Evolutionary conservation across 1,140 invertebrate species (phyloP).

Genomic region (Drosophila asahinai): DNA sequence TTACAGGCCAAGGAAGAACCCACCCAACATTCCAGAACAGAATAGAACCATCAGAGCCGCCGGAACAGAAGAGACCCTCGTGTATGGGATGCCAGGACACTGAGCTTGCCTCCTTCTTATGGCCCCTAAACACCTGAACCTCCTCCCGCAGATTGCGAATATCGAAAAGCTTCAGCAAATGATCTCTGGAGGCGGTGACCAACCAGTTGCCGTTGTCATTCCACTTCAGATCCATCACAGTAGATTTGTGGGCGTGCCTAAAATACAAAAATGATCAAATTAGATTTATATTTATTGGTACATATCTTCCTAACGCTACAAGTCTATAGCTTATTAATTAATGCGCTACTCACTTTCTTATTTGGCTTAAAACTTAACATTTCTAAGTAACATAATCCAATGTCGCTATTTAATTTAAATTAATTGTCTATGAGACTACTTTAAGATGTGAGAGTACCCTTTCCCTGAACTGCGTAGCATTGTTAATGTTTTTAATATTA

Average conservation of each 20-base stretch:
- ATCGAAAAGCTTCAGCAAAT: conserved; percentile 99
- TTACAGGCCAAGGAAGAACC: conserved; percentile 59
- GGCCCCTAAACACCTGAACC: conserved; percentile 98
- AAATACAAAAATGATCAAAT: conserved; percentile 17
- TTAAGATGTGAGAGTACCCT: no score
- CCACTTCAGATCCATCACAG: conserved; percentile 99
- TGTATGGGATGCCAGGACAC: conserved; percentile 99
- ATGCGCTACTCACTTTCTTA: no score
- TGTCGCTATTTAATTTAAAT: no score
- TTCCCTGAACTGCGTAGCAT: no score
- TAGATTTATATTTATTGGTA: no score
- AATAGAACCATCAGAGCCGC: conserved; percentile 98
- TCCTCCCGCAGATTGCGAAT: conserved; percentile 97
- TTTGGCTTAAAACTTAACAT: no score
- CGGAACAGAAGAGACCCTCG: conserved; percentile 97
- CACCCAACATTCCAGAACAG: conserved; percentile 99
- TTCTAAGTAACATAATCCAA: no score
- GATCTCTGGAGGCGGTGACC: conserved; percentile 98
- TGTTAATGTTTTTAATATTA: no score
- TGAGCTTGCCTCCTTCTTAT: conserved; percentile 99
- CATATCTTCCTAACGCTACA: no score
- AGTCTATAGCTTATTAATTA: no score
- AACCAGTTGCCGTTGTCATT: conserved; percentile 99
- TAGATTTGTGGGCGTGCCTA: conserved; percentile 99
- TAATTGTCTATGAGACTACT: no score